These are phyloP conservation scores for Apocrypta bakeri DNA, from an alignment of 1,140 invertebrate genomes.

Conservation along the genomic window DNA sequence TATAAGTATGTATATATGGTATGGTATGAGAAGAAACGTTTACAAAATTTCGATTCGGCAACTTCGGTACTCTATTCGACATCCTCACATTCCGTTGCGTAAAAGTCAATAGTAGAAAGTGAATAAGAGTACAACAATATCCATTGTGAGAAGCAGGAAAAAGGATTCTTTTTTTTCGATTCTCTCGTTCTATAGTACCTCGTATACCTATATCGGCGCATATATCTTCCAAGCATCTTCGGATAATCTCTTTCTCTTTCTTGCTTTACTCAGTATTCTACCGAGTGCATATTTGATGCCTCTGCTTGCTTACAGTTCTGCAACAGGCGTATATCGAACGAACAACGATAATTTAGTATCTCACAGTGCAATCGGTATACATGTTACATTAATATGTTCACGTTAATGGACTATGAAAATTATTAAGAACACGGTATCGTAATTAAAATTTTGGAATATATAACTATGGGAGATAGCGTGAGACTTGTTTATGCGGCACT, in stretches of 20 bases:
- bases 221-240: conserved; percentile 16
- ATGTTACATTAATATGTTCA: background rate
- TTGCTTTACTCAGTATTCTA: too few relatives aligned
- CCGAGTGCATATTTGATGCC: too few relatives aligned
- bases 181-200: background rate
- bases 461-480: background rate
- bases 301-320: background rate
- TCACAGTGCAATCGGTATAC: background rate
- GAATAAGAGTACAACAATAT: conserved; percentile 9
- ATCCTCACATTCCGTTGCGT: too few relatives aligned
- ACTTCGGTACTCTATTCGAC: background rate
- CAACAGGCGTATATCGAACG: background rate
- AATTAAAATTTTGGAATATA: conserved; percentile 28
- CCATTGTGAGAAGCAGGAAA: background rate
- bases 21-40: too few relatives aligned
- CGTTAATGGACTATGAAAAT: background rate
- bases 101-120: too few relatives aligned
- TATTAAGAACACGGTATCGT: conserved; percentile 13
- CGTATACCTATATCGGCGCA: background rate
- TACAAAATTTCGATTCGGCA: conserved; percentile 32
- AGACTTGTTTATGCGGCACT: background rate
- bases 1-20: background rate
- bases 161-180: conserved; percentile 33
- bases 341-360: background rate
- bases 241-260: background rate